Evolutionary conservation across 2,113 vertebrate species (phyloP).

Genomic region (Laterallus jamaicensis): DNA sequence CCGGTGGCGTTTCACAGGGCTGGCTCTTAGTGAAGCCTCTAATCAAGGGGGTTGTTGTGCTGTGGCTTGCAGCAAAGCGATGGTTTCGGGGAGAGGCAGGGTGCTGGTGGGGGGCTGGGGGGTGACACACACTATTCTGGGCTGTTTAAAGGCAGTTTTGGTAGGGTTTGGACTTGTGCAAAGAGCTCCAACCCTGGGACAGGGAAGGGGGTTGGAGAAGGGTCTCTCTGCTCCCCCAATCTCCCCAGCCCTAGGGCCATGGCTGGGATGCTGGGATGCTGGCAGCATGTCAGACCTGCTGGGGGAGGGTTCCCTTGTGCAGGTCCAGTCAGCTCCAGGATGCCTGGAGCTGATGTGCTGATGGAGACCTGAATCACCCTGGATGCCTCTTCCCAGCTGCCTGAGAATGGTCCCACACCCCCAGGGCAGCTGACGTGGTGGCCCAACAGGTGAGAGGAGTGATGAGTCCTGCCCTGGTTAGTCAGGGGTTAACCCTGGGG

Average conservation of each 20-base stretch:
- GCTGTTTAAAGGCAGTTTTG: neutral
- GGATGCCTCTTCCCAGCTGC: neutral
- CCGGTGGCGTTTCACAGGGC: accelerated
- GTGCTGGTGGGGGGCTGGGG: accelerated
- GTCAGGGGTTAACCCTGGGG: neutral
- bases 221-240: too few relatives aligned
- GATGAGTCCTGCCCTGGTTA: neutral
- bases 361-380: neutral
- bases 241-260: neutral
- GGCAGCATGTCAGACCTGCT: accelerated
- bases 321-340: neutral
- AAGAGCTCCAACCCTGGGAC: neutral
- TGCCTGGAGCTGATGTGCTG: neutral
- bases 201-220: neutral
- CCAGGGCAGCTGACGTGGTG: neutral
- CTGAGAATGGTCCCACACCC: accelerated
- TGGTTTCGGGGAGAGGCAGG: neutral
- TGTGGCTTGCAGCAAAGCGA: neutral
- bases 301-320: neutral
- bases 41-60: neutral
- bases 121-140: accelerated
- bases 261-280: too few relatives aligned
- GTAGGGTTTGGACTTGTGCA: too few relatives aligned
- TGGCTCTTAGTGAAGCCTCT: neutral
- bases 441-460: neutral